Conservation (phyloP, 2,113 vertebrate species). For the Orthochromis indermauri region DNA sequence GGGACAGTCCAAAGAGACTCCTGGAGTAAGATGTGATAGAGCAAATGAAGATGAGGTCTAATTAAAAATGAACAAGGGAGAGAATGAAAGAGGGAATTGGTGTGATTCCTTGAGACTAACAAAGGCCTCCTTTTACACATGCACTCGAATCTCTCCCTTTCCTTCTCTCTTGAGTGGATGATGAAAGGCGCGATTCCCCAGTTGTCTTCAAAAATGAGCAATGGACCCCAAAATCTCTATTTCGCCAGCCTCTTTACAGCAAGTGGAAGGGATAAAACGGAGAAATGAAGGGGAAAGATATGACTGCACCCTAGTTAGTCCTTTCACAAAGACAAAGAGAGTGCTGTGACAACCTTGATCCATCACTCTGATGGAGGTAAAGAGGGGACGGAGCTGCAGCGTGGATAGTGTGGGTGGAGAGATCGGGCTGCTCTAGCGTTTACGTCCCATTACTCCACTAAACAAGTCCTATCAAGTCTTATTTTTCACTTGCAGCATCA, state of each 20-base stretch:
- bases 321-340: slow-evolving; percentile 36
- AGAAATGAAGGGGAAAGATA: slow-evolving; percentile 43
- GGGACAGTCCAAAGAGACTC: slow-evolving; percentile 25
- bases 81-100: slow-evolving; percentile 12
- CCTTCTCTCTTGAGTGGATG: background rate
- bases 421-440: slow-evolving; percentile 20
- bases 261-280: slow-evolving; percentile 13
- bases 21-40: slow-evolving; percentile 22
- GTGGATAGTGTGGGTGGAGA: slow-evolving; percentile 30
- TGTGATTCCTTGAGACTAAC: slow-evolving; percentile 42
- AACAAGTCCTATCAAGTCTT: slow-evolving; percentile 54
- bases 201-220: slow-evolving; percentile 39
- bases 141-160: background rate
- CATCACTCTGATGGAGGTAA: slow-evolving; percentile 32
- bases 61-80: slow-evolving; percentile 45
- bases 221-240: slow-evolving; percentile 29
- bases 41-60: slow-evolving; percentile 34
- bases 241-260: background rate
- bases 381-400: background rate
- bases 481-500: slow-evolving; percentile 32
- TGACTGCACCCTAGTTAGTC: slow-evolving; percentile 26
- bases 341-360: slow-evolving; percentile 43
- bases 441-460: slow-evolving; percentile 55
- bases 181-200: slow-evolving; percentile 34
- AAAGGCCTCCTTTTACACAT: background rate